Evolutionary conservation across 2,113 vertebrate species (phyloP), one percentile per base, ranked within the genome.

Genomic region (Oreochromis aureus): DNA sequence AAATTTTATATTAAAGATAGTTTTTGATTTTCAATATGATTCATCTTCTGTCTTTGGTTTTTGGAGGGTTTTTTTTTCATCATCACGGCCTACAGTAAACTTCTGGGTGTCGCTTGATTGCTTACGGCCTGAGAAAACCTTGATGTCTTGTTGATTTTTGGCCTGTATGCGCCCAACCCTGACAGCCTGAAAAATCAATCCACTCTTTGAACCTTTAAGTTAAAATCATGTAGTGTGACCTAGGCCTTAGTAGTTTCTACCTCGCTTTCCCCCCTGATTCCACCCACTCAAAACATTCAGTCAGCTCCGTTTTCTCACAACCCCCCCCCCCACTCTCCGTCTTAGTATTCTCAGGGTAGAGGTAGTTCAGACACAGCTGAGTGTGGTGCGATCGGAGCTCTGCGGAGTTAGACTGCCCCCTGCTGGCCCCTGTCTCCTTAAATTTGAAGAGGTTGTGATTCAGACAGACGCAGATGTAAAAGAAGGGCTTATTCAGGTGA

Each of bases 291-390:
- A 86, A 86, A 80, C 71, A 27, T 87, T 85, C 46, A 59, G 81
- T 71, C 86, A 12, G 22, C 79, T 87, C 82, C 76, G 80, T 89
- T 91, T 54, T 87, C 51, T 83, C 82, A 51, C 87, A 36, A 63
- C 44, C 48, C 61, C 18, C 34, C 16, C 80, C 80, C 69, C 85
- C 55, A 80, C 76, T 86, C 51, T 86, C 48, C 79, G 79, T 93
- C 81, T 93, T 94, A 91, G 91, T 92, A 92, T 91, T 94, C 95
- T 95, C 94, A 95, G 94, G 94, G 93, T 95, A 93, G 94, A 91
- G 84, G 80, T 95, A 95, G 93, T 90, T 93, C 87, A 92, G 88
- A 92, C 54, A 81, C 89, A 92, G 91, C 83, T 92, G 86, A 90
- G 90, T 84, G 46, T 92, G 81, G 63, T 93, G 87, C 34, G 27